phyloP scores from a whole-genome alignment of 2,113 vertebrate species.

The Pseudonaja textilis region DNA sequence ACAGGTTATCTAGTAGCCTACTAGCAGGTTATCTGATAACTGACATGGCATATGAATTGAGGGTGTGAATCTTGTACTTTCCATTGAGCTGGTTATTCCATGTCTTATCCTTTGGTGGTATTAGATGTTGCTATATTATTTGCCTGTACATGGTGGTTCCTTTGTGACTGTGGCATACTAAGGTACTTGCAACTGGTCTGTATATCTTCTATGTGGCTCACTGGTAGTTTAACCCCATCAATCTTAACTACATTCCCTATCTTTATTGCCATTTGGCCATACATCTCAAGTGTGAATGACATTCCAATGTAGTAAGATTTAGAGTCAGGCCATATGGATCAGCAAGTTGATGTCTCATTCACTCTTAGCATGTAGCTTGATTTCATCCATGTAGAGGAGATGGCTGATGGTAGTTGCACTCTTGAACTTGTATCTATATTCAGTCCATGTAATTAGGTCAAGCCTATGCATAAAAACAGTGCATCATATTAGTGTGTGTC shows the following conservation, averaged over 20 bases:
- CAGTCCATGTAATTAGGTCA: not conserved
- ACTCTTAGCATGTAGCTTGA: not conserved
- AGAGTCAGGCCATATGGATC: not conserved
- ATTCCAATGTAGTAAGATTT: not conserved
- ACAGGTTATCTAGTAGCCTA: no score
- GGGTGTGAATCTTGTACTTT: no score
- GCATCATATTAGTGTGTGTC: no score
- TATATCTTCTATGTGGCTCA: not conserved
- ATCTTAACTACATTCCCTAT: not conserved
- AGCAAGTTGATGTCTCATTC: not conserved
- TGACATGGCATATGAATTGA: no score
- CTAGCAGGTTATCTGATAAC: no score
- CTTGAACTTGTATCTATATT: not conserved
- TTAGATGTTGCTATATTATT: no score
- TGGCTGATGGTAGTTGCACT: no score
- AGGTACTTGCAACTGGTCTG: not conserved
- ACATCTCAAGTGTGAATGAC: not conserved
- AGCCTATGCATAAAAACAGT: no score
- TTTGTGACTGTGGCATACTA: no score
- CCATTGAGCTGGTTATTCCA: no score
- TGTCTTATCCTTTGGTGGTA: no score
- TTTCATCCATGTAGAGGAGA: not conserved
- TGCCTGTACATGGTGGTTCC: no score
- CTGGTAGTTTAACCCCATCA: not conserved
- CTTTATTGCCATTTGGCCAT: not conserved